These are phyloP conservation scores for Merluccius polli DNA, from an alignment of 2,797 vertebrate genomes.

Conservation along the genomic window DNA sequence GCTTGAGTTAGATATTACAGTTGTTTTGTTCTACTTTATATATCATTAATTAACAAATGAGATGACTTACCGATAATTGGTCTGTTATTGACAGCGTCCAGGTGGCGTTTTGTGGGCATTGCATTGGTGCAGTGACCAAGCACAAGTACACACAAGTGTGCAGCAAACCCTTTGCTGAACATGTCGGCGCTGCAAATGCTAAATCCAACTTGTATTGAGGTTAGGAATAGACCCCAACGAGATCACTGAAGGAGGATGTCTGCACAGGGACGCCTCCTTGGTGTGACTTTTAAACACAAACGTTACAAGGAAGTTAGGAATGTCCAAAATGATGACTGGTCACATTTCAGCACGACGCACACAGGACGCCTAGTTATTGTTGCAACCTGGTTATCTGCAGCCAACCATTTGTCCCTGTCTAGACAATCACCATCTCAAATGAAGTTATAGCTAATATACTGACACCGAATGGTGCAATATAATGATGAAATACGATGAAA, in stretches of 20 bases:
- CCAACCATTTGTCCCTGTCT: neutral
- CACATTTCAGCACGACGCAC: neutral
- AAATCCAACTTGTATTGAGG: neutral
- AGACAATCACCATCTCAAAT: neutral
- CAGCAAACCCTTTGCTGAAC: constrained; percentile 15
- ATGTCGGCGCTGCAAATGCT: constrained; percentile 15
- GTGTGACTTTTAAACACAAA: neutral
- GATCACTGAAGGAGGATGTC: neutral
- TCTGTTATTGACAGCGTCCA: constrained; percentile 52
- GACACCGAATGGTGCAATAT: too few species aligned
- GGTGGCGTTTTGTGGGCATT: constrained; percentile 18
- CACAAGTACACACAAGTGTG: constrained; percentile 27
- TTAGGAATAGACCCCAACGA: neutral
- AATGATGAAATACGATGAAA: neutral
- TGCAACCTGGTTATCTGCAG: neutral
- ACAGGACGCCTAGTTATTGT: neutral
- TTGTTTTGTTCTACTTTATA: neutral
- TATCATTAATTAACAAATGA: neutral
- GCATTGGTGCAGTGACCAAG: constrained; percentile 24
- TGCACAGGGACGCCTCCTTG: neutral
- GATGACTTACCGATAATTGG: constrained; percentile 65
- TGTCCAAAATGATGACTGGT: constrained; percentile 39
- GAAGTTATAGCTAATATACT: too few species aligned
- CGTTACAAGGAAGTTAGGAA: constrained; percentile 63
- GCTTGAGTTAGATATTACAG: too few species aligned